Evolutionary conservation across 2,797 vertebrate genomes (phyloP), one percentile per base, ranked within the genome.

Genomic region (Pseudomugil tenellus): DNA sequence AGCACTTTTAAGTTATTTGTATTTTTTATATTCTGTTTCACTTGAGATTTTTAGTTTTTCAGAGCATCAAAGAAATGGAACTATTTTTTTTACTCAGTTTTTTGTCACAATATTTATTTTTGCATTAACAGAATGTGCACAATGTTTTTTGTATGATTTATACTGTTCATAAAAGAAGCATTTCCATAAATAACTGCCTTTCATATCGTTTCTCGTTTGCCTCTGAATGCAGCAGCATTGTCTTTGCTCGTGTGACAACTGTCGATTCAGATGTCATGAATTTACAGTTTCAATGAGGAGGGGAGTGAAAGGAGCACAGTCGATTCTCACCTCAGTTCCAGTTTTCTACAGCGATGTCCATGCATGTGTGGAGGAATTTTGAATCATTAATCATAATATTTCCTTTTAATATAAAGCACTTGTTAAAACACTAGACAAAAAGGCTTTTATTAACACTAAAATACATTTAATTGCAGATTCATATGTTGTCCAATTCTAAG

Each of bases 81-180:
- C 25, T 16, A 25, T 54, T 67, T 63, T n/a, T 14, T 80, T 71
- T 49, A 6, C 48, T 55, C 19, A 11, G 2, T 59, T 54, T 70
- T 76, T 60, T 54, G 4, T 29, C 26, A 63, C n/a, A 41, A 31
- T 70, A 41, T 83, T 84, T 80, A 41, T 81, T 76, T 89, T 88
- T 83, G 49, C 62, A 51, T 67, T 52, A n/a, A 70, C 19, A 37
- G 46, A 74, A 73, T 76, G 57, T 54, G 28, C 17, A 14, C 61
- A 13, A 43, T 79, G n/a, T n/a, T 70, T 72, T 76, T 70, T 77
- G 25, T 57, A 69, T 0, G 2, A 48, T 67, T 84, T 83, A 3
- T 6, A 56, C 31, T 83, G 81, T 89, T 88, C 70, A 32, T 49
- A 70, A 2, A 34, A 57, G 21, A 78, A 74, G 21, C 13, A 23